Evolutionary conservation across 2,113 vertebrate genomes (phyloP).

Genomic region (Poeciliopsis retropinna): DNA sequence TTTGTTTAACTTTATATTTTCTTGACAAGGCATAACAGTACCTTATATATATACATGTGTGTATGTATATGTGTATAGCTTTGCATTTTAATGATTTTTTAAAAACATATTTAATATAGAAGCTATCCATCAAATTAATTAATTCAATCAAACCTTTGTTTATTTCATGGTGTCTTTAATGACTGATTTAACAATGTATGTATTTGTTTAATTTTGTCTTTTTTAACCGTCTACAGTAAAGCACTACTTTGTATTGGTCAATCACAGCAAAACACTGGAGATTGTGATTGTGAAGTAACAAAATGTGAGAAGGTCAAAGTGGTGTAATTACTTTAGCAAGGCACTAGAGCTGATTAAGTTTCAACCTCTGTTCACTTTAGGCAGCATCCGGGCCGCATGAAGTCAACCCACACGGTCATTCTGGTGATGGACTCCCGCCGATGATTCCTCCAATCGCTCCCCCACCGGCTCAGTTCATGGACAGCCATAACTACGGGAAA

Average conservation of each 20-base stretch:
- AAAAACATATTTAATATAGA: too few species aligned
- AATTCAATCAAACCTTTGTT: too few species aligned
- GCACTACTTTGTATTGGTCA: not conserved
- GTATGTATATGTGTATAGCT: too few species aligned
- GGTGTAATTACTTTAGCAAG: not conserved
- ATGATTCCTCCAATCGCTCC: constrained; percentile 56
- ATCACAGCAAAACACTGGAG: not conserved
- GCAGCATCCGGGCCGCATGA: constrained; percentile 61
- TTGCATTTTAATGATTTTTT: too few species aligned
- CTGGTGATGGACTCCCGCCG: constrained; percentile 57
- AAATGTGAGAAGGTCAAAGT: not conserved
- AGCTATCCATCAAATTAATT: too few species aligned
- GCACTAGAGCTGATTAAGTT: constrained; percentile 16
- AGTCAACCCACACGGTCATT: constrained; percentile 56
- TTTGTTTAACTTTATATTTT: not conserved
- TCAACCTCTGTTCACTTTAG: constrained; percentile 43
- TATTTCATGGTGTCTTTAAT: too few species aligned
- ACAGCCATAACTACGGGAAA: constrained; percentile 62
- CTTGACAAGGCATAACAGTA: not conserved
- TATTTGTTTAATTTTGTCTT: too few species aligned
- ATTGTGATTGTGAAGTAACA: not conserved
- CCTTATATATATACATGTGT: too few species aligned
- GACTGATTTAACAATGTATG: too few species aligned
- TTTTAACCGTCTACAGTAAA: not conserved
- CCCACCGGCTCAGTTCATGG: constrained; percentile 79